These are phyloP conservation scores for Solenopsis fugax DNA, from an alignment of 1,140 invertebrate genomes.

Conservation along the genomic window DNA sequence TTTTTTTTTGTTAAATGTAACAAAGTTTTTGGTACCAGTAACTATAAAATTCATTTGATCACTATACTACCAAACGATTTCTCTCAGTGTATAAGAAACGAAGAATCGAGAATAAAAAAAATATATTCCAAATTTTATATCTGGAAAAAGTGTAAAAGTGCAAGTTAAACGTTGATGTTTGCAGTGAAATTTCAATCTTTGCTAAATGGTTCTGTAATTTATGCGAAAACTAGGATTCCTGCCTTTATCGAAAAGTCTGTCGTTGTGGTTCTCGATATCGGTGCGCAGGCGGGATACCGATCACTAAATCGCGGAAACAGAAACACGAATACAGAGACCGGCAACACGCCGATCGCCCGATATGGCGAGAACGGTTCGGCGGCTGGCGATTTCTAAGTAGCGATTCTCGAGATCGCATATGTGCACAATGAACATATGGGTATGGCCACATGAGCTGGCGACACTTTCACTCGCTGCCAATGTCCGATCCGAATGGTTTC, in stretches of 20 bases:
- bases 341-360: not conserved
- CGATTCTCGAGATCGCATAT: slow-evolving; percentile 5
- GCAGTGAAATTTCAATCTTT: not conserved
- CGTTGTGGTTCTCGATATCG: no score
- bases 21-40: no score
- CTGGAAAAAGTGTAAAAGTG: not conserved
- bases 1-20: no score
- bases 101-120: not conserved
- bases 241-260: not conserved
- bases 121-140: not conserved
- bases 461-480: slow-evolving; percentile 81
- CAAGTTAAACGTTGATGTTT: not conserved
- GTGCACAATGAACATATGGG: slow-evolving; percentile 36
- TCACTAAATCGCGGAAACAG: slow-evolving; percentile 61
- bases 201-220: not conserved
- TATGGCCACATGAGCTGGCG: slow-evolving; percentile 56
- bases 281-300: slow-evolving; percentile 8
- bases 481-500: slow-evolving; percentile 74
- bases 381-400: slow-evolving; percentile 71
- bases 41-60: no score
- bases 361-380: slow-evolving; percentile 51
- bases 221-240: not conserved
- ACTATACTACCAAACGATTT: no score
- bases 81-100: not conserved
- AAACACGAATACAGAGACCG: slow-evolving; percentile 63